phyloP scores from a whole-genome alignment of 2,888 invertebrate genomes.

The Tenthredo distinguenda region DNA sequence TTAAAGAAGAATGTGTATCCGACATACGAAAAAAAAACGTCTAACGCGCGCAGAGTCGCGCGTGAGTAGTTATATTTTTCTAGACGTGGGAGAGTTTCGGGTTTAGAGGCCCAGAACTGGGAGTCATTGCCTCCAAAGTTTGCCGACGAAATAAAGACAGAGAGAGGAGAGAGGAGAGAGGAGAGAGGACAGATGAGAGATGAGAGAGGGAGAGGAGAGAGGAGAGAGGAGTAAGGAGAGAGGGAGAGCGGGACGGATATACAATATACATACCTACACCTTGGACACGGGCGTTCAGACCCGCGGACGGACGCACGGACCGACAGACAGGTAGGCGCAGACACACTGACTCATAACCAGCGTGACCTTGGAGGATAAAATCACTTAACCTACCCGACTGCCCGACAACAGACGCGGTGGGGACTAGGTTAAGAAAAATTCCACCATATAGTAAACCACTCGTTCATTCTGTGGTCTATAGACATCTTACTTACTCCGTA shows the following conservation, averaged over 20 bases:
- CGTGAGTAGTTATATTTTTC: background rate
- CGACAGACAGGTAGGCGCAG: slow-evolving; percentile 52
- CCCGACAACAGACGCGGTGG: slow-evolving; percentile 44
- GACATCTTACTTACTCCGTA: background rate
- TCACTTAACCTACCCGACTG: slow-evolving; percentile 52
- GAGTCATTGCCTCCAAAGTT: slow-evolving; percentile 48
- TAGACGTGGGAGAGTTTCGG: slow-evolving; percentile 36
- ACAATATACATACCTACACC: slow-evolving; percentile 29
- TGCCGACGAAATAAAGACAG: slow-evolving; percentile 21
- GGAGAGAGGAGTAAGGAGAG: background rate
- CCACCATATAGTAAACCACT: slow-evolving; percentile 27
- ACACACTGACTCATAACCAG: slow-evolving; percentile 53
- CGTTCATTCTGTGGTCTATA: slow-evolving; percentile 15
- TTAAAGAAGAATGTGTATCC: too few species aligned
- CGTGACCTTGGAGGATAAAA: slow-evolving; percentile 52
- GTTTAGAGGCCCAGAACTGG: slow-evolving; percentile 19
- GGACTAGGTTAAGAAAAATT: slow-evolving; percentile 52
- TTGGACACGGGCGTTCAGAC: slow-evolving; percentile 35
- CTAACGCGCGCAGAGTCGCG: background rate
- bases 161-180: background rate
- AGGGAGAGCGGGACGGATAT: background rate
- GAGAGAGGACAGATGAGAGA: background rate
- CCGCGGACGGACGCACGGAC: slow-evolving; percentile 12
- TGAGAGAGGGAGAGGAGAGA: background rate
- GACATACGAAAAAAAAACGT: background rate